Base-by-base conservation (phyloP, 1,140 invertebrate species). In the Drosophila lacertosa region DNA sequence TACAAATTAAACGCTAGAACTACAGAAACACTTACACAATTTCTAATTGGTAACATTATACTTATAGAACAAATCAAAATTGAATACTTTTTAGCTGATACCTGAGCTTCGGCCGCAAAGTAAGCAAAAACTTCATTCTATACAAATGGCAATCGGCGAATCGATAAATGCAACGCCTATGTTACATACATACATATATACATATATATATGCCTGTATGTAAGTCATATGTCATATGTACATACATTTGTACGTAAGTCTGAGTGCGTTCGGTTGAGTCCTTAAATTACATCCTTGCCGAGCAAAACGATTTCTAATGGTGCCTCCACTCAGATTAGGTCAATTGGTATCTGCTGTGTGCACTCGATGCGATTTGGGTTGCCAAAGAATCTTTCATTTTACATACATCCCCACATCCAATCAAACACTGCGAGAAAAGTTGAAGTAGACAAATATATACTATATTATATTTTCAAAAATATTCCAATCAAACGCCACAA, bases 241-340 rank as follows among this genome's bases (percentile, higher is more conserved):
- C 6, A 18, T 6, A 29, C 9, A 6, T 29, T 22, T 22, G 20
- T 22, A 22, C 20, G 2, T 37, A 5, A 20, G 4, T 51, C n/a
- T 10, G 9, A 18, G 11, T 16, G 47, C 51, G 42, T 42, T 39
- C 79, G 63, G 60, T 64, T 76, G 75, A 75, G 44, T 74, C 70
- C 70, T 76, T 78, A 75, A 83, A 83, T 78, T 78, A 80, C 79
- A 78, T 70, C 75, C 64, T 66, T 53, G 79, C 64, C n/a, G 13
- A 67, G 69, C 63, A 86, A 84, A 84, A 84, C 81, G 81, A 81
- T 84, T 84, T 74, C 81, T 84, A 86, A 84, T 84, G 81, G 81
- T 77, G 77, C 69, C 60, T 77, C 35, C 69, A 37, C 64, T 55
- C 60, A 67, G 69, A 72, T 72, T 72, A 67, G 69, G 69, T 72